These are phyloP conservation scores for Ryuthela nishihirai DNA, from an alignment of 2,888 invertebrate genomes.

Conservation along the genomic window DNA sequence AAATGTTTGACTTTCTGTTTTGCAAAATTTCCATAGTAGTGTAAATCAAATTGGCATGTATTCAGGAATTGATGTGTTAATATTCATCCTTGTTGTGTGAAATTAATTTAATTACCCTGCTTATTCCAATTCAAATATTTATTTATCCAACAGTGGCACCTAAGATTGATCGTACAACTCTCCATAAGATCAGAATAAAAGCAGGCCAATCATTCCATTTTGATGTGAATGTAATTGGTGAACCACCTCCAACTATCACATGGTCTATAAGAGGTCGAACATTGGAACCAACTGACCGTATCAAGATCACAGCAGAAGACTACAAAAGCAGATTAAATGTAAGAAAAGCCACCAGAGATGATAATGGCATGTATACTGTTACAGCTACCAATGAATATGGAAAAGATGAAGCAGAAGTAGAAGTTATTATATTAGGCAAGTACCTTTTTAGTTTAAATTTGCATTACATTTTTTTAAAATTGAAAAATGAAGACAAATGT, in stretches of 20 bases:
- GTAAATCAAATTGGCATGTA: too few relatives aligned
- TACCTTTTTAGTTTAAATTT: not conserved
- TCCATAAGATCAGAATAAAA: slow-evolving; percentile 74
- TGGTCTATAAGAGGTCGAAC: slow-evolving; percentile 76
- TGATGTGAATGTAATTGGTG: slow-evolving; percentile 55
- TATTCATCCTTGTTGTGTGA: too few relatives aligned
- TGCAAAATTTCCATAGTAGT: too few relatives aligned
- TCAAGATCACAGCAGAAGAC: slow-evolving; percentile 67
- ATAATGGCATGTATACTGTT: slow-evolving; percentile 83
- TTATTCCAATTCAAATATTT: too few relatives aligned
- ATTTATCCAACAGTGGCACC: slow-evolving; percentile 58
- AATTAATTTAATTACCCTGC: too few relatives aligned
- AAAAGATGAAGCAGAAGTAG: slow-evolving; percentile 79
- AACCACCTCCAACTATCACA: slow-evolving; percentile 75
- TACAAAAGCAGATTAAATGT: slow-evolving; percentile 84
- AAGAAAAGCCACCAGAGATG: slow-evolving; percentile 78
- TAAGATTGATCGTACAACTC: slow-evolving; percentile 89
- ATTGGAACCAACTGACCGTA: slow-evolving; percentile 21
- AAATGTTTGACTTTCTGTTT: too few relatives aligned
- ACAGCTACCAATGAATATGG: slow-evolving; percentile 82
- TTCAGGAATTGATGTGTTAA: too few relatives aligned
- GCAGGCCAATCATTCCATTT: slow-evolving; percentile 55
- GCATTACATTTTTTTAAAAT: not conserved
- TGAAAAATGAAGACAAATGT: too few relatives aligned
- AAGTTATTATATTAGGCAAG: slow-evolving; percentile 78